These are phyloP conservation scores for Tetanocera ferruginea DNA, from an alignment of 2,888 invertebrate species.

Conservation along the genomic window DNA sequence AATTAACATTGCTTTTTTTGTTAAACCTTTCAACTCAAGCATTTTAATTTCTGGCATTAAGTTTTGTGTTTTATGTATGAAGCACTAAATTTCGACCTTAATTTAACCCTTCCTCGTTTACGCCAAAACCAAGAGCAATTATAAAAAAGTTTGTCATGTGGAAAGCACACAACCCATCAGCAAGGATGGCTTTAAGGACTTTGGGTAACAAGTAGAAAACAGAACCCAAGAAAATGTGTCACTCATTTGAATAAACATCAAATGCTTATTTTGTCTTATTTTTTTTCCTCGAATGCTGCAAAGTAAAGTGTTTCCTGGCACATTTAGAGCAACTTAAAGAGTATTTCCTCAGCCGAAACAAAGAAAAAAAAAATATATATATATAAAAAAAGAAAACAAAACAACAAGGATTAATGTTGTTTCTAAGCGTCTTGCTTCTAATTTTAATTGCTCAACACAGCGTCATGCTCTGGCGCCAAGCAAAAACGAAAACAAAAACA, in stretches of 20 bases:
- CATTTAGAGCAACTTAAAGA: not conserved
- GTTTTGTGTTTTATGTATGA: no score
- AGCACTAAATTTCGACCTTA: not conserved
- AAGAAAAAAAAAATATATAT: not conserved
- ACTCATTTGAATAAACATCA: conserved; percentile 10
- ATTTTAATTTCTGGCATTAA: no score
- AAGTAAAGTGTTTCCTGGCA: not conserved
- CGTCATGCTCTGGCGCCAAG: not conserved
- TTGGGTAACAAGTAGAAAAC: not conserved
- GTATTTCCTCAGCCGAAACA: not conserved
- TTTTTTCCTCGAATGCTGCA: no score
- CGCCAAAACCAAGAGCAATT: not conserved
- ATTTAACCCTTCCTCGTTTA: not conserved
- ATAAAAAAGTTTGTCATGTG: not conserved
- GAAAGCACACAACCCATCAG: not conserved
- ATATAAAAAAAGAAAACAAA: not conserved
- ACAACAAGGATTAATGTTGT: not conserved
- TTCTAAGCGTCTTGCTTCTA: not conserved
- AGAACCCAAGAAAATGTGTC: not conserved
- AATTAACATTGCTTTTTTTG: no score
- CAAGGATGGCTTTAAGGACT: not conserved
- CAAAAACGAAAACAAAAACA: no score
- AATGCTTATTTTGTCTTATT: not conserved
- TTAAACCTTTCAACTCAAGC: no score
- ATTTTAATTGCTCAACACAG: conserved; percentile 5